These are phyloP conservation scores for Hecatera dysodea DNA, from an alignment of 2,888 invertebrate species.

Conservation along the genomic window DNA sequence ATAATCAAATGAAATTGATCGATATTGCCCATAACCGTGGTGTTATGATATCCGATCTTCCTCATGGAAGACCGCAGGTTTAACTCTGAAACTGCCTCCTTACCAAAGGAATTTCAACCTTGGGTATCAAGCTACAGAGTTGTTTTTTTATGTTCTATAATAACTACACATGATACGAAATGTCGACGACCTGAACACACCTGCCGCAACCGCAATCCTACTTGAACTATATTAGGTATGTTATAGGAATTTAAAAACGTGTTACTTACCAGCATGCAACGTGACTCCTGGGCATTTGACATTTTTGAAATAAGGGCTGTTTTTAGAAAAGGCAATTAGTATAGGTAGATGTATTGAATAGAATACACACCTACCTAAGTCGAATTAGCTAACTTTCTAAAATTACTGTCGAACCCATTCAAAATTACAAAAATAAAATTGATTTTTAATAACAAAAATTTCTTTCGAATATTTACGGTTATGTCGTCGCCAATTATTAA, in stretches of 20 bases:
- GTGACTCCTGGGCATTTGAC: slow-evolving; percentile 52
- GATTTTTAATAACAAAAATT: background rate
- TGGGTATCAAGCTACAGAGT: slow-evolving; percentile 28
- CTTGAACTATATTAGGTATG: slow-evolving; percentile 75
- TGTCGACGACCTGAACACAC: slow-evolving; percentile 84
- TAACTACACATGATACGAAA: slow-evolving; percentile 70
- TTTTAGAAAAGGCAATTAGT: background rate
- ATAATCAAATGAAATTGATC: slow-evolving; percentile 68
- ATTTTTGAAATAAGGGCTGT: slow-evolving; percentile 42
- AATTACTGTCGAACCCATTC: background rate
- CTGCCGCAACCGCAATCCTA: slow-evolving; percentile 81
- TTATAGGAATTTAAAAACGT: slow-evolving; percentile 70
- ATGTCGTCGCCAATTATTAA: too few species aligned
- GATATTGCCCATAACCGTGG: slow-evolving; percentile 66
- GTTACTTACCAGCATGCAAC: slow-evolving; percentile 59
- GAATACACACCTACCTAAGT: background rate
- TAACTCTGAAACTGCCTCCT: slow-evolving; percentile 62
- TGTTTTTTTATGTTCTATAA: slow-evolving; percentile 36
- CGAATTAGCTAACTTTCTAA: too few species aligned
- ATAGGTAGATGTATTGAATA: background rate
- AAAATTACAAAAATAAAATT: background rate
- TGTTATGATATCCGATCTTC: slow-evolving; percentile 71
- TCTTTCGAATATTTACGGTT: too few species aligned
- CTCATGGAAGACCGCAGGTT: slow-evolving; percentile 67
- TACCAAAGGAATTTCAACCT: slow-evolving; percentile 42